Evolutionary conservation across 2,113 vertebrate species (phyloP), one percentile per base, ranked within the genome.

Genomic region (Saguinus imperator): DNA sequence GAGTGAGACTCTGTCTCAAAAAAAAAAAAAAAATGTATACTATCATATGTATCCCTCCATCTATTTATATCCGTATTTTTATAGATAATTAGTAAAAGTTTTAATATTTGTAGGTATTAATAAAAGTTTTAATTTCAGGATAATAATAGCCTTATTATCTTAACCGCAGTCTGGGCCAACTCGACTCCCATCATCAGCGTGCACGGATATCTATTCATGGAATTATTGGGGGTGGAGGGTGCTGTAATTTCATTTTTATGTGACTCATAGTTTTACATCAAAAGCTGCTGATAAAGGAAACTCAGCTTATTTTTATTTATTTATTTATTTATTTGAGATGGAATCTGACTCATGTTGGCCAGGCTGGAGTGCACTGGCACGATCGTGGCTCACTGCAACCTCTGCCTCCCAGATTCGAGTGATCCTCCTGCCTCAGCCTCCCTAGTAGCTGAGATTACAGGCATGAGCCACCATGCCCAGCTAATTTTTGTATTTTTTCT

Each of bases 61-160:
- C 1, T 80, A 7, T 70, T 9, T 94, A 3, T 55, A 23, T 91
- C 57, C 43, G 1, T 79, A 27, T 79, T 91, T 96, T 87, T 84
- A 9, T 77, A 70, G 75, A 17, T 43, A 35, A 35, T 79, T 52
- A 52, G 10, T n/a, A 52, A 79, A 75, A 23, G 70, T 73, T 73
- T 73, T 73, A 40, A 37, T 68, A 35, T 61, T 92, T 55, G 25
- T 32, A 87, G 70, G 7, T 57, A 32, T 14, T 80, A 84, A 20
- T 88, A 55, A 45, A 73, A 95, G 48, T 79, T 97, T 92, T 88
- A 88, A 94, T 95, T 91, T 64, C 9, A 25, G 25, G 17, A 55
- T 96, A 85, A 68, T 88, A 37, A 48, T 45, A 48, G 17, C 27
- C 13, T 76, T 29, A 48, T 48, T 77, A 32, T 76, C 27, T 87